Base-by-base conservation (phyloP, 2,888 invertebrate genomes). In the Cynaeus angustus region DNA sequence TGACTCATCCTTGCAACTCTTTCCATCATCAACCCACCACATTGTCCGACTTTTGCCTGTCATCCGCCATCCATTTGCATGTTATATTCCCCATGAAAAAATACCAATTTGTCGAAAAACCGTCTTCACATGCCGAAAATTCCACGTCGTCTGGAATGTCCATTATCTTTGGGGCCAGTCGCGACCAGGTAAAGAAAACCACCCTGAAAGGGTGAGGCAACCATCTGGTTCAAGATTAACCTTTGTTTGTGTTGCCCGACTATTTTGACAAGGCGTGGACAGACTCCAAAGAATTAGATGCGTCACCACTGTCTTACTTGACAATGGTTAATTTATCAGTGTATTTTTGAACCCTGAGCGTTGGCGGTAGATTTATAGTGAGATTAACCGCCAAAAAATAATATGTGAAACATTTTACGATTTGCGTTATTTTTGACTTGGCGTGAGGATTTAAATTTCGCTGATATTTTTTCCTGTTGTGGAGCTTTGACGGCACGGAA, bases 201-300 rank as follows among this genome's bases (percentile, higher is more conserved):
- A 37, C 38, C 13, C 38, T 26, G 41, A 56, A 56, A 26, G 56
- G 56, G 56, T 56, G 12, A 21, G 21, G 16, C 10, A 7, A 14
- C 52, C 52, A 53, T 53, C 33, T 53, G 52, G 52, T 53, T 12
- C 30, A 9, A 50, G 50, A 50, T 50, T 50, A 50, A 28, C 14
- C 58, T 13, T 45, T 59, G 59, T 59, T 59, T 46, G 16, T 10
- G 30, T 33, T 46, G 59, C 30, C 33, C 46, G 46, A 59, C 45
- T 59, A 33, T 59, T 59, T 30, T 59, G 59, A 46, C 59, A 59
- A 59, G 48, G 48, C 21, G 59, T 46, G 46, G 59, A 59, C 48
- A 37, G 43, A 43, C 33, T n/a, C 33, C 9, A 33, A 21, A 21
- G 21, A 21, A 21, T 21, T 21, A 21, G 21, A 21, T 21, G 21